Conservation (phyloP, 2,888 invertebrate genomes). For the Acanthosepion lycidas region DNA sequence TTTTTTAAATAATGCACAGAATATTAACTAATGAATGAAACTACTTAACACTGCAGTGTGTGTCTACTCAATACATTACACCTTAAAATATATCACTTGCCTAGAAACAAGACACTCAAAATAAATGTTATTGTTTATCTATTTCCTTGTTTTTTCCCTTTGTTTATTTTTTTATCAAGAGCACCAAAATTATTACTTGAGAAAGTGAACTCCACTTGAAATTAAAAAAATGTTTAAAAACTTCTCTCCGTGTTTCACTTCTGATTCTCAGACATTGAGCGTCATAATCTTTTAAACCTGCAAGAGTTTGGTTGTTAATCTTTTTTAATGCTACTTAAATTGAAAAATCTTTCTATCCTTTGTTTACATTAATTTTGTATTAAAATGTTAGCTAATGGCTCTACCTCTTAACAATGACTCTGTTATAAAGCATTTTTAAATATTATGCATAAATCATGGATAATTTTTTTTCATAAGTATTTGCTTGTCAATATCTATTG, state of each 20-base stretch:
- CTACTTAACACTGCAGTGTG: not conserved
- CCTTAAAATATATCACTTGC: not conserved
- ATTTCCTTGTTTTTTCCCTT: not conserved
- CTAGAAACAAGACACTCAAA: not conserved
- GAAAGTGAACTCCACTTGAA: conserved; percentile 20
- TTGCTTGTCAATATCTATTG: not conserved
- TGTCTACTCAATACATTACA: not conserved
- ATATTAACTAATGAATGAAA: conserved; percentile 33
- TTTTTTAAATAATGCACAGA: not conserved
- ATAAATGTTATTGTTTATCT: not conserved
- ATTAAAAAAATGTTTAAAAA: not conserved
- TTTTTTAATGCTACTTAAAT: not conserved
- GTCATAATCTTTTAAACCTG: not conserved
- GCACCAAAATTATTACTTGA: conserved; percentile 14
- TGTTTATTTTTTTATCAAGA: not conserved
- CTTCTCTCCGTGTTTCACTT: not conserved
- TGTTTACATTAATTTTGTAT: no score
- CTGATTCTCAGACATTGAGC: not conserved
- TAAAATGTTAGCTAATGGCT: no score
- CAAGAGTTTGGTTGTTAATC: not conserved
- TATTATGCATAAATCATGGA: not conserved
- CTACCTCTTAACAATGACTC: no score
- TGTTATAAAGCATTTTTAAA: not conserved
- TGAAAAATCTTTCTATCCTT: not conserved
- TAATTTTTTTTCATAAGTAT: not conserved